Base-by-base conservation (phyloP, 2,888 invertebrate species). In the Amiota mariae region DNA sequence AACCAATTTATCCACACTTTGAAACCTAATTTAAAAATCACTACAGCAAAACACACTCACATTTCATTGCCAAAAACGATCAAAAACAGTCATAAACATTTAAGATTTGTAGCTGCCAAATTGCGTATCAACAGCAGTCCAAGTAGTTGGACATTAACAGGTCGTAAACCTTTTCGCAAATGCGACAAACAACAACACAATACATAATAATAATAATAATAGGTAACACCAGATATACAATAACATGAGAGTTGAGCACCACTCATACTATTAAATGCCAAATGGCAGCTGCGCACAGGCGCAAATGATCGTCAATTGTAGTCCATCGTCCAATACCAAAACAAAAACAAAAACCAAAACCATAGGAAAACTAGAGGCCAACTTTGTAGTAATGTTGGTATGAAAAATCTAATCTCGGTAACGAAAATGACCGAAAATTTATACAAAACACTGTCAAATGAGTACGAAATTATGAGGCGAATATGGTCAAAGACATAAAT, bases 81-180 rank as follows among this genome's bases (percentile, higher is more conserved):
- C 36, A 20, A 12, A 59, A 59, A 59, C 18, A 59, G 63, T 46
- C 63, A 63, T 63, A 63, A 63, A 63, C 63, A 63, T 46, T 63
- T 46, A 46, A 63, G 13, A 63, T 13, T 36, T 68, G 72, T 66
- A 59, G 61, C 68, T 59, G 68, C 47, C 74, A 68, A 77, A 80
- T 81, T 81, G 77, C 79, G 74, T 77, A 76, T 76, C 79, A 75
- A 63, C 75, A 66, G 75, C 79, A 79, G 81, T 82, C 79, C 81
- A 84, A 77, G 79, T 83, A 80, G 79, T 75, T 80, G 81, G 77
- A 86, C 85, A 85, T 85, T 85, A 85, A 85, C 85, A 85, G 85
- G 81, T 85, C 85, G 85, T 85, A 85, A 85, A 85, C 84, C 85
- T 85, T 86, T 86, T 85, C 82, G 81, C 82, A 81, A 36, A 36